Base-by-base conservation (phyloP, 2,888 invertebrate genomes). In the Argyresthia goedartella region DNA sequence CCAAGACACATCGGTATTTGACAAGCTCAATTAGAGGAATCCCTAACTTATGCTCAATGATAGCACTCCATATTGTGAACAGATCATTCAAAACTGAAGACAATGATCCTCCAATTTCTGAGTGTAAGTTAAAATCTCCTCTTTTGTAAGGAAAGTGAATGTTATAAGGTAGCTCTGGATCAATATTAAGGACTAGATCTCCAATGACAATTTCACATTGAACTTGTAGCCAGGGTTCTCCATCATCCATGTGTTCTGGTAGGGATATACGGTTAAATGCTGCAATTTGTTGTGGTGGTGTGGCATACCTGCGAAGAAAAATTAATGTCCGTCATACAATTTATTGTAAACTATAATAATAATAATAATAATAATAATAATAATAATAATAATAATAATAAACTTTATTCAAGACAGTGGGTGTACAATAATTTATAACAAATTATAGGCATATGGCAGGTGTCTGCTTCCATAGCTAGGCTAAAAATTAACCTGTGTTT, bases 61-160 rank as follows among this genome's bases (percentile, higher is more conserved):
- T 92, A 60, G 92, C 89, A 50, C 92, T 91, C 97, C 98, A 98
- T 63, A 98, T 97, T 0, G 92, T 89, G 70, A 95, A 94, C 52
- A 98, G 69, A 75, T 98, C 96, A 54, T 93, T 91, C 43, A 98
- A 73, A 6, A 97, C 92, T 0, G 95, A 90, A 8, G 93, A 91
- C 52, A 97, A 81, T 0, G 97, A 96, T 0, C 97, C 97, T 0
- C 97, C 96, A 15, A 95, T 89, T 52, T 92, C 92, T 1, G 88
- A 69, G 71, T 97, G 97, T 4, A 96, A 73, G 79, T 98, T 96
- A 13, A 98, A 89, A 65, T 95, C 95, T 0, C 98, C 98, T 61
- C 96, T 87, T 66, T 90, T 89, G 65, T 96, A 93, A 0, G 98
- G 98, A 78, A 97, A 98, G 73, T 96, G 95, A 53, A 98, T 84